These are phyloP conservation scores for Sminthurides aquaticus DNA, from an alignment of 2,888 invertebrate species.

Conservation along the genomic window DNA sequence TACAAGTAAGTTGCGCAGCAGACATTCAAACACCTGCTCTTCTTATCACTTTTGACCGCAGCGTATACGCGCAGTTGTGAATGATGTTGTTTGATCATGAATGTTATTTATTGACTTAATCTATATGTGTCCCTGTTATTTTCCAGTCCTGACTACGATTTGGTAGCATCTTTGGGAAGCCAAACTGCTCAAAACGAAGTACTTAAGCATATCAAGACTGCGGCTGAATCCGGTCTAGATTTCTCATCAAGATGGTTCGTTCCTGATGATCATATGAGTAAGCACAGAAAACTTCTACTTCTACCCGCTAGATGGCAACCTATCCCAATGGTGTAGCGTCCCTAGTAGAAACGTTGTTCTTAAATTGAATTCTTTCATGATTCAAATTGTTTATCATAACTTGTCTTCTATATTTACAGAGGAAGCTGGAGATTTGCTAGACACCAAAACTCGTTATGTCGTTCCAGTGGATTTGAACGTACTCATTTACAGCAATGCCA, in stretches of 20 bases:
- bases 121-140: not conserved
- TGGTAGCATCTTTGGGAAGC: slow-evolving; percentile 45
- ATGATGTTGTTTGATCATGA: no score
- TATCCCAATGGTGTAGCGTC: no score
- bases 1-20: slow-evolving; percentile 60
- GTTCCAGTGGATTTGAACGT: slow-evolving; percentile 77
- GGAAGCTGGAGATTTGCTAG: slow-evolving; percentile 49
- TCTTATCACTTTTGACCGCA: not conserved
- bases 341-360: no score
- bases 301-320: no score
- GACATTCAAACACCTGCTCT: not conserved
- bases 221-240: slow-evolving; percentile 93
- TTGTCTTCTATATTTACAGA: not conserved
- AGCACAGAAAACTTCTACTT: not conserved
- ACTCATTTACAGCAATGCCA: slow-evolving; percentile 62
- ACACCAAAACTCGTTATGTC: slow-evolving; percentile 59
- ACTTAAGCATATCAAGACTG: slow-evolving; percentile 78
- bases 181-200: slow-evolving; percentile 53
- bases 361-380: not conserved
- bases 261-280: slow-evolving; percentile 51
- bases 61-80: no score
- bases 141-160: slow-evolving; percentile 49
- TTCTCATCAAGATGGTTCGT: slow-evolving; percentile 88
- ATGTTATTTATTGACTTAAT: not conserved
- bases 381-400: no score